phyloP scores from a whole-genome alignment of 2,797 vertebrate species.

The Thamnophis elegans region DNA sequence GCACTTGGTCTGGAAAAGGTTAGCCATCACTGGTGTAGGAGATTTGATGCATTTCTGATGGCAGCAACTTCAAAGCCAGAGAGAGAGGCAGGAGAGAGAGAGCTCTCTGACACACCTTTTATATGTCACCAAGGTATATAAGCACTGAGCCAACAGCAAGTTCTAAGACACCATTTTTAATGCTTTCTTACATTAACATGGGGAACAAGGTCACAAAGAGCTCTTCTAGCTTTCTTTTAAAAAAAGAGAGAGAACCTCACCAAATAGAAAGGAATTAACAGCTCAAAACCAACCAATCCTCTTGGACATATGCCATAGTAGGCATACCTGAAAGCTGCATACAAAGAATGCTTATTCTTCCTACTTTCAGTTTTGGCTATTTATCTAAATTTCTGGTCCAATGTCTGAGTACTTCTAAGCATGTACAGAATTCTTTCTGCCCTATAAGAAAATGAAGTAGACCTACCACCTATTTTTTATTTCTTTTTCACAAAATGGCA shows the following conservation, averaged over 20 bases:
- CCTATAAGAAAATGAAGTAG: not conserved
- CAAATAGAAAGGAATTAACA: not conserved
- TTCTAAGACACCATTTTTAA: not conserved
- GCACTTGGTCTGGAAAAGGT: no score
- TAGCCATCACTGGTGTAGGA: no score
- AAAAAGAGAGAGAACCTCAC: not conserved
- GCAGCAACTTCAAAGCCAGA: conserved; percentile 9
- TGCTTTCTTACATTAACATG: not conserved
- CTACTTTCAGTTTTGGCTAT: not conserved
- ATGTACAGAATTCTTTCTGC: not conserved
- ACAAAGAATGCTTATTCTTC: not conserved
- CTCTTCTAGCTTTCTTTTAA: not conserved
- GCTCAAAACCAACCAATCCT: not conserved
- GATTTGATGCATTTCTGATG: not conserved
- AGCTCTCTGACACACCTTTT: not conserved
- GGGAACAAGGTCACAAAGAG: not conserved
- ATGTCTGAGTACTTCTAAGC: not conserved
- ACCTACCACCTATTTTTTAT: not conserved
- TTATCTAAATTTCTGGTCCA: not conserved
- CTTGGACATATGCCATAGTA: not conserved
- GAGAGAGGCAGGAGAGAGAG: not conserved
- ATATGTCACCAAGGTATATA: not conserved
- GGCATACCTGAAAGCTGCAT: not conserved
- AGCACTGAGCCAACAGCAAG: not conserved
- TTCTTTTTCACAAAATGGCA: no score